Percentiles rank a stretch among this genome's conserved stretches.
These are phyloP conservation scores for Colaptes auratus DNA, from an alignment of 2,113 vertebrate genomes.

Conservation along the genomic window DNA sequence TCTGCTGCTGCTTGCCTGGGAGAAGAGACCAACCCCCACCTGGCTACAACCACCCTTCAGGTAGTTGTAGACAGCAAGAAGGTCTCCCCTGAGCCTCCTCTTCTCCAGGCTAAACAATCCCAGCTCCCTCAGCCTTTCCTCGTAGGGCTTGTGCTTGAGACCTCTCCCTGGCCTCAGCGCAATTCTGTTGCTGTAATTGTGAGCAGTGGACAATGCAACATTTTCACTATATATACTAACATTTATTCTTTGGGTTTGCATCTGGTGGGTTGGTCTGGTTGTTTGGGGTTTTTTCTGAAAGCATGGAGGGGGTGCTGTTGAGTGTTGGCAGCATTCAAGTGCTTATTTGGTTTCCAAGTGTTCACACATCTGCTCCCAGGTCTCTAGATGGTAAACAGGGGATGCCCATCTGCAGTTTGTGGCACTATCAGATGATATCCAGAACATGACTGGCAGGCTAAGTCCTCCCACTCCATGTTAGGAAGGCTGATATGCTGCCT, in stretches of 20 bases:
- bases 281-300: background rate
- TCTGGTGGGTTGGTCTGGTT: too few species aligned
- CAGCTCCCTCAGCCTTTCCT: too few species aligned
- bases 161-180: background rate
- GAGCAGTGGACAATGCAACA: background rate
- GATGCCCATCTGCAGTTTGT: background rate
- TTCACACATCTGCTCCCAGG: background rate
- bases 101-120: too few species aligned
- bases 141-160: too few species aligned
- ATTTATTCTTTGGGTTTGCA: background rate
- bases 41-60: too few species aligned
- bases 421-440: background rate
- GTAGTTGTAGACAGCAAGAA: too few species aligned
- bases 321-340: background rate
- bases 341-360: background rate
- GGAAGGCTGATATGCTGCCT: background rate
- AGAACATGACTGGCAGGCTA: background rate
- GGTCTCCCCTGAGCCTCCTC: too few species aligned
- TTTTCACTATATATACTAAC: background rate
- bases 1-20: too few species aligned
- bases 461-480: fast-evolving
- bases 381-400: background rate
- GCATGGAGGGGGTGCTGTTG: background rate
- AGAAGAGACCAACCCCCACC: too few species aligned
- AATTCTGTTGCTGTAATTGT: background rate